Percentiles rank a stretch among this genome's conserved stretches.
Conservation (phyloP, 2,113 vertebrate genomes). For the Syngnathus typhle region DNA sequence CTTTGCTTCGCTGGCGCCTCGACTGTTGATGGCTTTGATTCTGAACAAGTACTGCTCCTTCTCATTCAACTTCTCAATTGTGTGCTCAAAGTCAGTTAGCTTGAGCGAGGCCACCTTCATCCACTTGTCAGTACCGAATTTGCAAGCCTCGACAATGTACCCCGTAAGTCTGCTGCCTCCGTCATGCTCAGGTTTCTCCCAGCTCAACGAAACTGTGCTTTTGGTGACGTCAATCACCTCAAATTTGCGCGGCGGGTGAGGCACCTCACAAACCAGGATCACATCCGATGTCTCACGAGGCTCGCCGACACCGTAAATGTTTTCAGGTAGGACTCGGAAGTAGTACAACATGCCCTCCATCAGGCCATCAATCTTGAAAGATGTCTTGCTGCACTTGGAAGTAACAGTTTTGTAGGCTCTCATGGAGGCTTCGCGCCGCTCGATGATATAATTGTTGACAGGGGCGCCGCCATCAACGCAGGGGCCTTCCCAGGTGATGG, state of each 20-base stretch:
- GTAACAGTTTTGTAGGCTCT: slow-evolving; percentile 96
- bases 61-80: slow-evolving; percentile 90
- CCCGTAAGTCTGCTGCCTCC: slow-evolving; percentile 90
- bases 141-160: slow-evolving; percentile 92
- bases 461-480: slow-evolving; percentile 90
- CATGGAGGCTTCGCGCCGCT: slow-evolving; percentile 95
- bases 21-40: slow-evolving; percentile 88
- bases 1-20: slow-evolving; percentile 85
- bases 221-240: slow-evolving; percentile 90
- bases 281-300: slow-evolving; percentile 85
- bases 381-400: slow-evolving; percentile 91
- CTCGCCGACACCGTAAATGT: slow-evolving; percentile 94
- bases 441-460: slow-evolving; percentile 91
- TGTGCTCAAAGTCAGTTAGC: slow-evolving; percentile 82
- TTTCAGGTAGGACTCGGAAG: slow-evolving; percentile 93
- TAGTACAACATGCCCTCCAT: slow-evolving; percentile 92
- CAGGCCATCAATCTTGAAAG: slow-evolving; percentile 84
- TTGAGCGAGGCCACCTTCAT: slow-evolving; percentile 92
- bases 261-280: slow-evolving; percentile 87
- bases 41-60: slow-evolving; percentile 92
- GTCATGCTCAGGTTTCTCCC: slow-evolving; percentile 96
- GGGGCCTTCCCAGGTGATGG: slow-evolving; percentile 91
- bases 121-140: slow-evolving; percentile 90
- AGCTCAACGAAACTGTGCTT: slow-evolving; percentile 84
- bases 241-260: slow-evolving; percentile 82